phyloP scores from a whole-genome alignment of 2,113 vertebrate genomes.

The Stigmatopora nigra region DNA sequence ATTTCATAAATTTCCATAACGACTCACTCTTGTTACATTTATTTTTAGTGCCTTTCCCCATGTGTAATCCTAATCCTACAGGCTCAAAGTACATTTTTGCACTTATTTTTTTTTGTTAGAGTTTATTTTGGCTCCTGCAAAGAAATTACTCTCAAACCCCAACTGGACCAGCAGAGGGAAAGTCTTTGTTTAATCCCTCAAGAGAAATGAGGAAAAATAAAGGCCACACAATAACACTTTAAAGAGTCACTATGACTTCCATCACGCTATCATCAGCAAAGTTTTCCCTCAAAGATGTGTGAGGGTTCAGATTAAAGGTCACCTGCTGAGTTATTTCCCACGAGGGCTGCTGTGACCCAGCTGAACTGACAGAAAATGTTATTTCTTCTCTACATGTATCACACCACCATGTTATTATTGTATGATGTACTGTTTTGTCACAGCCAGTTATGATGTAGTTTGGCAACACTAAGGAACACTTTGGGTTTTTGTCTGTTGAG shows the following conservation, averaged over 20 bases:
- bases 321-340: slow-evolving; percentile 21
- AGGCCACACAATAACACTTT: background rate
- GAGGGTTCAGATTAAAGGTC: slow-evolving; percentile 31
- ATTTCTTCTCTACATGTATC: slow-evolving; percentile 1
- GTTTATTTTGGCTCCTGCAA: slow-evolving; percentile 8
- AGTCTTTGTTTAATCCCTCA: background rate
- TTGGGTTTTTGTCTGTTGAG: too few species aligned
- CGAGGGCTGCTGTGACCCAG: slow-evolving; percentile 14
- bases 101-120: background rate
- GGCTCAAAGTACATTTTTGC: background rate
- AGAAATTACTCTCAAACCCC: slow-evolving; percentile 1
- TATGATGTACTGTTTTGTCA: background rate
- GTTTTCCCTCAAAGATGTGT: slow-evolving; percentile 17
- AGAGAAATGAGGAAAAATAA: slow-evolving; percentile 20
- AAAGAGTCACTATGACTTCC: background rate
- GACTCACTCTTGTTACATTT: background rate
- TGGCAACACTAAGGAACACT: background rate
- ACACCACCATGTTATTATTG: background rate
- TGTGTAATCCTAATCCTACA: slow-evolving; percentile 1
- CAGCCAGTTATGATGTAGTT: background rate
- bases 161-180: background rate
- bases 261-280: background rate
- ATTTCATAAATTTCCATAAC: background rate
- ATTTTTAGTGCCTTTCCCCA: background rate
- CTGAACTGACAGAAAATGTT: slow-evolving; percentile 12